Conservation (phyloP, 35 echinoderm and acorn worm genomes). For the Hemicentrotus pulcherrimus region DNA sequence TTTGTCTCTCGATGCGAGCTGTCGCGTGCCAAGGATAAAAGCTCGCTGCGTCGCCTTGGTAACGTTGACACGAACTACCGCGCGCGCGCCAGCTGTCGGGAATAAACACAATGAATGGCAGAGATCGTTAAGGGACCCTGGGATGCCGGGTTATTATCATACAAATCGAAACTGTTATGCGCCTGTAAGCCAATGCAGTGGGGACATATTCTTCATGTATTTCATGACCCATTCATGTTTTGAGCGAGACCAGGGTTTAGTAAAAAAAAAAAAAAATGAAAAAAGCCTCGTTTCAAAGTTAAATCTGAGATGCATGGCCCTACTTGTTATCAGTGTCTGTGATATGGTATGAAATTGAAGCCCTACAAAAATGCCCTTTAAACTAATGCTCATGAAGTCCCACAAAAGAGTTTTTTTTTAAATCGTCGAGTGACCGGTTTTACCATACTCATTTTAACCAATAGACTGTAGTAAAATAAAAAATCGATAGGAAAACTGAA, state of each 20-base stretch:
- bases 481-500: too few relatives aligned
- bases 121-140: neutral
- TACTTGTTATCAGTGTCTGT: too few relatives aligned
- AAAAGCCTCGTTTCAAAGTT: too few relatives aligned
- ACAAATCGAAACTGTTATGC: neutral
- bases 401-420: too few relatives aligned
- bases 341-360: too few relatives aligned
- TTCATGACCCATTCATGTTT: neutral
- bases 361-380: too few relatives aligned
- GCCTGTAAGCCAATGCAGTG: neutral
- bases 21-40: neutral
- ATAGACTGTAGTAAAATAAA: too few relatives aligned
- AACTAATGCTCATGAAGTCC: too few relatives aligned
- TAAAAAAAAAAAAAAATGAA: too few relatives aligned
- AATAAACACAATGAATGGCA: neutral
- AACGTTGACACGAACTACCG: neutral
- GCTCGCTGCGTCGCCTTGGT: neutral
- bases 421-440: too few relatives aligned
- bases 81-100: conserved; percentile 2
- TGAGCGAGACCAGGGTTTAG: neutral
- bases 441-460: too few relatives aligned
- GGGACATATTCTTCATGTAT: neutral
- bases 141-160: neutral
- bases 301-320: too few relatives aligned
- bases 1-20: neutral